phyloP scores from a whole-genome alignment of 92 coral and sea anemone genomes.

The Virgularia gustaviana region DNA sequence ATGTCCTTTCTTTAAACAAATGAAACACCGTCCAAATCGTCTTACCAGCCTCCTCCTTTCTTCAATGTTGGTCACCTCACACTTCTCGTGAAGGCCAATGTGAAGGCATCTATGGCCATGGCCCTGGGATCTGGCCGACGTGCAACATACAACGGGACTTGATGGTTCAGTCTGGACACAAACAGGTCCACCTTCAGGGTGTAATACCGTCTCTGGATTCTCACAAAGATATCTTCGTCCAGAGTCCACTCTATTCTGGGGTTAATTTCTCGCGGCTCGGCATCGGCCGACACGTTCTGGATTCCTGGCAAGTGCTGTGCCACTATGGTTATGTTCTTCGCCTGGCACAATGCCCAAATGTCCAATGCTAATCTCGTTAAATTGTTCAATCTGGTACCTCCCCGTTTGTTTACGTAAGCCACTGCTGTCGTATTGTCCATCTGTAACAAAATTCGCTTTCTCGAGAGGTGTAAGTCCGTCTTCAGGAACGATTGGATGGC shows the following conservation, averaged over 20 bases:
- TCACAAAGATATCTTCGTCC: constrained; percentile 15
- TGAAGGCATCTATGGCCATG: constrained; percentile 52
- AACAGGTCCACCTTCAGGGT: constrained; percentile 42
- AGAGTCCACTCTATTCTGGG: constrained; percentile 47
- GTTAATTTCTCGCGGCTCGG: constrained; percentile 34
- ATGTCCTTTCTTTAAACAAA: no score
- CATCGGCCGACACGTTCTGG: constrained; percentile 64
- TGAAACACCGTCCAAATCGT: no score
- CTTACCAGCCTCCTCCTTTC: no score
- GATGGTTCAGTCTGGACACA: constrained; percentile 46
- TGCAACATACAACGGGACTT: constrained; percentile 44
- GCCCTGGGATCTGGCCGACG: constrained; percentile 51
- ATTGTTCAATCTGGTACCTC: constrained; percentile 4
- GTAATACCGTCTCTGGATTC: constrained; percentile 13
- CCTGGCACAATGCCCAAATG: constrained; percentile 45
- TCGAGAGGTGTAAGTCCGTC: background rate
- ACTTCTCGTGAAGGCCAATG: no score
- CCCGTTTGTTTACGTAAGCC: constrained; percentile 52
- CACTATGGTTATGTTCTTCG: constrained; percentile 30
- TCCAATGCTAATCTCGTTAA: constrained; percentile 32
- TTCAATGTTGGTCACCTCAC: no score
- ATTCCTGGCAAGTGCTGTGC: constrained; percentile 54
- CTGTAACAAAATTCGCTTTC: constrained; percentile 40
- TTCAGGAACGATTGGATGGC: constrained; percentile 11
- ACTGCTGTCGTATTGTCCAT: constrained; percentile 58